phyloP scores from a whole-genome alignment of 1,140 invertebrate species.

The Stratiolaelaps scimitus region DNA sequence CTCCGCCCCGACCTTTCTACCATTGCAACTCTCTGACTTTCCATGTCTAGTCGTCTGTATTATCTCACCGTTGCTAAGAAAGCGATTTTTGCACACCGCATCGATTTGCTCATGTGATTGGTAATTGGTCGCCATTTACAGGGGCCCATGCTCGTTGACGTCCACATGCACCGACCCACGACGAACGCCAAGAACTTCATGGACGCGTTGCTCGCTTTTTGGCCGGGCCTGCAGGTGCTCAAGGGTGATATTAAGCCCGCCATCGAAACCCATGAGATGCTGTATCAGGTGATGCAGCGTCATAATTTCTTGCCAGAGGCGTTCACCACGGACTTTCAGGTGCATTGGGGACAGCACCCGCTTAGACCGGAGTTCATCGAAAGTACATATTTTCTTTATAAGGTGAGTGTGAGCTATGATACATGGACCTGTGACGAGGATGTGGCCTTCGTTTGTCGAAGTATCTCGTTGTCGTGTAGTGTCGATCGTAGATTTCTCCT shows the following conservation, averaged over 20 bases:
- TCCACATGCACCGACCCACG: conserved; percentile 94
- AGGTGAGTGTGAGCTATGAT: conserved; percentile 38
- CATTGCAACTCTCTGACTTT: no score
- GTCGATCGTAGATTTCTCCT: conserved; percentile 22
- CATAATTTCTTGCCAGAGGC: conserved; percentile 97
- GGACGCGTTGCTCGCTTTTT: conserved; percentile 92
- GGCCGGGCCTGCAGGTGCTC: conserved; percentile 84
- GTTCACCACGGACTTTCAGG: conserved; percentile 83
- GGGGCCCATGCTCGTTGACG: conserved; percentile 85
- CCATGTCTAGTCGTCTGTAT: no score
- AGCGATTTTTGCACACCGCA: no score
- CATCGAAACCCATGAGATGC: conserved; percentile 91
- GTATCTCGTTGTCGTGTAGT: no score
- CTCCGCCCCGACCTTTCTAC: no score
- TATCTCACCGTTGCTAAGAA: no score
- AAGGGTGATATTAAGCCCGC: conserved; percentile 90
- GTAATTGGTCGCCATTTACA: no score
- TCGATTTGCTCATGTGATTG: no score
- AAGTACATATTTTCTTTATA: conserved; percentile 90
- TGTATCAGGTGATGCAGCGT: conserved; percentile 84
- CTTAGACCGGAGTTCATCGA: conserved; percentile 93
- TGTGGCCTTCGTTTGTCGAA: no score
- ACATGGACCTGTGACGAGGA: no score
- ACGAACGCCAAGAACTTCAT: conserved; percentile 92
- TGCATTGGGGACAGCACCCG: conserved; percentile 95